These are phyloP conservation scores for Phasia obesa DNA, from an alignment of 2,888 invertebrate species.

Conservation along the genomic window DNA sequence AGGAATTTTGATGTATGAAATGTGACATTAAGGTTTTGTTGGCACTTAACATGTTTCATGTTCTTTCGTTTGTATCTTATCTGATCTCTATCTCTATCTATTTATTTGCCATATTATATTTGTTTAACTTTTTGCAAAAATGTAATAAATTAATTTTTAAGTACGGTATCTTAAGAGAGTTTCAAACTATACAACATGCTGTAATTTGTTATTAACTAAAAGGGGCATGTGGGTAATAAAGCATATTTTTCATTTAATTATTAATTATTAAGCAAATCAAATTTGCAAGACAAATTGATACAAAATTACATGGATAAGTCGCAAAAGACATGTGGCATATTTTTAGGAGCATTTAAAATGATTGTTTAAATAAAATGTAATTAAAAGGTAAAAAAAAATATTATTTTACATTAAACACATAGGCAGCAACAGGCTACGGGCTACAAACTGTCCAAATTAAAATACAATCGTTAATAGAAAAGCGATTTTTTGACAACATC, in stretches of 20 bases:
- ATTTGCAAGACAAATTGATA: conserved; percentile 8
- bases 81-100: conserved; percentile 27
- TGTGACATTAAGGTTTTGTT: conserved; percentile 52
- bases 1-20: conserved; percentile 64
- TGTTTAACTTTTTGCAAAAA: conserved; percentile 7
- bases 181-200: background rate
- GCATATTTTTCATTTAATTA: background rate
- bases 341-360: background rate
- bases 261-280: conserved; percentile 33
- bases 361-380: too few species aligned
- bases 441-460: too few species aligned
- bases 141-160: conserved; percentile 65
- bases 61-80: conserved; percentile 14
- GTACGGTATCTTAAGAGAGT: conserved; percentile 23
- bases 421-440: too few species aligned
- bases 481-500: too few species aligned
- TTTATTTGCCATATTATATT: conserved; percentile 21
- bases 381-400: too few species aligned
- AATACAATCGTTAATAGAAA: too few species aligned
- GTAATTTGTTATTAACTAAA: conserved; percentile 9
- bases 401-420: too few species aligned
- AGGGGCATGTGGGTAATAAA: background rate
- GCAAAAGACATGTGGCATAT: conserved; percentile 21
- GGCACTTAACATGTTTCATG: conserved; percentile 28
- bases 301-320: background rate